Evolutionary conservation across 2,113 vertebrate genomes (phyloP).

Genomic region (Eidolon helvum): DNA sequence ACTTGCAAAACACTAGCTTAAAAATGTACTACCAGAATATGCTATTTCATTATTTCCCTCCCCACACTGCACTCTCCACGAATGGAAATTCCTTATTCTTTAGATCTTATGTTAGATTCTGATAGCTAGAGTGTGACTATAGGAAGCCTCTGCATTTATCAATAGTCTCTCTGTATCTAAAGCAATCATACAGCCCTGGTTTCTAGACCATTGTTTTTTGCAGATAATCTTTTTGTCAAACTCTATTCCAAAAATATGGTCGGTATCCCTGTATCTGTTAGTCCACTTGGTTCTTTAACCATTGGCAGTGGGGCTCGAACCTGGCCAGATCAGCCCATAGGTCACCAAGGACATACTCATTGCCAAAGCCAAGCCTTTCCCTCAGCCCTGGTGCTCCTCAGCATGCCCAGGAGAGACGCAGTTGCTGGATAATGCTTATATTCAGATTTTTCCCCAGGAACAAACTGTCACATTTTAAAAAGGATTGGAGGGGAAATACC

Average conservation of each 20-base stretch:
- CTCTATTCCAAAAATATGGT: neutral
- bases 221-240: neutral
- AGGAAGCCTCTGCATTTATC: neutral
- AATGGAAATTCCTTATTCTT: neutral
- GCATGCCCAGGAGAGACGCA: neutral
- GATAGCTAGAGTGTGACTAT: neutral
- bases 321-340: neutral
- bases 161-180: neutral
- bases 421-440: neutral
- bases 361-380: neutral
- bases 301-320: neutral
- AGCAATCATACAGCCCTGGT: neutral
- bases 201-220: neutral
- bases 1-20: conserved; percentile 63
- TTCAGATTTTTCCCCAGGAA: neutral
- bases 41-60: neutral
- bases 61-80: neutral
- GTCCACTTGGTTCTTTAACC: neutral
- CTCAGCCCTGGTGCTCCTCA: neutral
- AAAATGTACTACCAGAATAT: conserved; percentile 18
- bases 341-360: neutral
- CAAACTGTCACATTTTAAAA: neutral
- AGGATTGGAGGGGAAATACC: neutral
- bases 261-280: neutral
- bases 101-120: neutral